Evolutionary conservation across 2,888 invertebrate genomes (phyloP), one percentile per base, ranked within the genome.

Genomic region (Odontomyia ornata): DNA sequence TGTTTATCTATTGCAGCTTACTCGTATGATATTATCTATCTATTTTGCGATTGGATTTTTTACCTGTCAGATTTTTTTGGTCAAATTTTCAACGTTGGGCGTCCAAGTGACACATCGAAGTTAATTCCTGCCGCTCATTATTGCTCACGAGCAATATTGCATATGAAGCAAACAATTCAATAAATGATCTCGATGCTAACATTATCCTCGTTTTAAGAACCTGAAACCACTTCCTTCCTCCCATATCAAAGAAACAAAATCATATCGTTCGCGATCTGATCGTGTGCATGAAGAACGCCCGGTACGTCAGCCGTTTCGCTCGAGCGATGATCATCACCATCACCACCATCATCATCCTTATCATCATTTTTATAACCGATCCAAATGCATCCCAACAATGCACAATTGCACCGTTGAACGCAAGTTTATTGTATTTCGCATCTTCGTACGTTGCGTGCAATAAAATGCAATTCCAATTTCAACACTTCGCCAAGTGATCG

Each of bases 401-500:
- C 15, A 23, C 69, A 69, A 47, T 57, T 60, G 57, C 57, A 73
- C n/a, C 52, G 47, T 30, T 21, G 43, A n/a, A 28, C 30, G 43
- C 43, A 21, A 36, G 18, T 18, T 21, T 52, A 30, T n/a, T 21
- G 60, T 60, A 15, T 23, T 30, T 36, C 9, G 57, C 28, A 57
- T 60, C 73, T 57, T 57, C n/a, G 47, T 47, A 30, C 21, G 36
- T 47, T 71, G 79, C 77, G 77, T 79, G 79, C 79, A 79, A 79
- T 79, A 79, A 79, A 79, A 79, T 79, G 79, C 77, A 79, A 79
- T 79, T 79, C 75, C 79, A 79, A 77, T 79, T 79, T 79, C 79
- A 79, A 79, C 79, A 79, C 79, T 79, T 79, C 79, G 47, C 77
- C 79, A 75, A 77, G 77, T 79, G 79, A 79, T 79, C 79, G 75